Base-by-base conservation (phyloP, 2,113 vertebrate species). In the Mesocricetus auratus region DNA sequence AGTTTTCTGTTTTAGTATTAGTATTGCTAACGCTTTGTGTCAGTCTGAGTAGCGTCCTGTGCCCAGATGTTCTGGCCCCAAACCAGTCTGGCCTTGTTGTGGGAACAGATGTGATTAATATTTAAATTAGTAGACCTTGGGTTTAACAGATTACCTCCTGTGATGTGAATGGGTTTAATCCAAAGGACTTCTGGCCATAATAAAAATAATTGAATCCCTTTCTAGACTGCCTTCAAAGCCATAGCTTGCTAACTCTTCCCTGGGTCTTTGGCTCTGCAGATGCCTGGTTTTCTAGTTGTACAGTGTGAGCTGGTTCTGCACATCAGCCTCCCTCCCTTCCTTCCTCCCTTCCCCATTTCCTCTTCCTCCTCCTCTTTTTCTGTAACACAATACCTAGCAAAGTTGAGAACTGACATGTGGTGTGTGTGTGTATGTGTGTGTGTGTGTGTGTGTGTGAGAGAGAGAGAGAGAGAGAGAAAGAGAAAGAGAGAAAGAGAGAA, bases 51-150 rank as follows among this genome's bases (percentile, higher is more conserved):
- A 33, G 58, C 86, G 15, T 92, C 92, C 39, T 3, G 22, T 36
- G 62, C 36, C 36, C 75, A 29, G 45, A 69, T 77, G 7, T 85
- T 73, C 60, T 31, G 21, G 50, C 60, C 75, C 78, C 87, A 91
- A 15, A 17, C 17, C 31, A 50, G 26, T 56, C 7, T 95, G 73
- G 56, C 42, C 58, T 47, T 90, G 12, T 22, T 81, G 45, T 62
- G 13, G 29, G 33, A 58, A 50, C 74, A 93, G 88, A 60, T 92
- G 47, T 7, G 19, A 90, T 90, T 69, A 66, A n/a, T 56, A 88
- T 74, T 94, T 90, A 93, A 90, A 89, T 69, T 31, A 77, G 36
- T 29, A 97, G 77, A 96, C 69, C 56, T 81, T 77, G 56, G 91
- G 15, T 89, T 56, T 91, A 75, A 19, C 39, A 36, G 19, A 79